Evolutionary conservation across 1,140 invertebrate species (phyloP), one percentile per base, ranked within the genome.

Genomic region (Conopomorpha cramerella): DNA sequence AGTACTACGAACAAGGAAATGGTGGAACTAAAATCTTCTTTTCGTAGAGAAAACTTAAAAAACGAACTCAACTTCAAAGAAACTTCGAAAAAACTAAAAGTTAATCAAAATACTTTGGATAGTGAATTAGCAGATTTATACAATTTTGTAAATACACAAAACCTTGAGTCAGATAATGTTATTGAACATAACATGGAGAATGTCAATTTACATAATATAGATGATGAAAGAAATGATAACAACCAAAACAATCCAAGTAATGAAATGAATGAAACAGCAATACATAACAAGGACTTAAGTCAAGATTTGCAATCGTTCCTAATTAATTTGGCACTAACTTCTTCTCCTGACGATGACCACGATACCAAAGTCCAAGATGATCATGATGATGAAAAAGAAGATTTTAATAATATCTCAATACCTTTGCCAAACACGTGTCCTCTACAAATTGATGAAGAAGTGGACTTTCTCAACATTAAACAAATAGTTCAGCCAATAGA

Each of bases 231-330:
- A 6, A 23, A 23, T 23, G 19, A 10, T 23, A 23, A 14, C 28
- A 15, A 28, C 11, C 26, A 16, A 27, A 27, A 17, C 28, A n/a
- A 35, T 28, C 25, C 25, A 35, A 27, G 25, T 10, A 35, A 25
- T n/a, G 8, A 25, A 26, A 35, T 16, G 13, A 35, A 25, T 17
- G 16, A 26, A 35, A 13, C 12, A 28, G 11, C 28, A 16, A 27
- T 15, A 3, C 7, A 16, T 16, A 23, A 27, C 34, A 23, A 23
- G 19, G 19, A 23, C 6, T 25, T 16, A 35, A 35, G 26, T 8
- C 18, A 23, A n/a, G 58, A 73, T 43, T 47, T 71, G 34, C 49
- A 66, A 41, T 56, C 54, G 1, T 37, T 71, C 25, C 47, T 74
- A 23, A 59, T 63, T 17, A 67, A 61, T 59, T 64, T 67, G 58